phyloP scores from a whole-genome alignment of 2,113 vertebrate species.

The Cichladusa arquata region DNA sequence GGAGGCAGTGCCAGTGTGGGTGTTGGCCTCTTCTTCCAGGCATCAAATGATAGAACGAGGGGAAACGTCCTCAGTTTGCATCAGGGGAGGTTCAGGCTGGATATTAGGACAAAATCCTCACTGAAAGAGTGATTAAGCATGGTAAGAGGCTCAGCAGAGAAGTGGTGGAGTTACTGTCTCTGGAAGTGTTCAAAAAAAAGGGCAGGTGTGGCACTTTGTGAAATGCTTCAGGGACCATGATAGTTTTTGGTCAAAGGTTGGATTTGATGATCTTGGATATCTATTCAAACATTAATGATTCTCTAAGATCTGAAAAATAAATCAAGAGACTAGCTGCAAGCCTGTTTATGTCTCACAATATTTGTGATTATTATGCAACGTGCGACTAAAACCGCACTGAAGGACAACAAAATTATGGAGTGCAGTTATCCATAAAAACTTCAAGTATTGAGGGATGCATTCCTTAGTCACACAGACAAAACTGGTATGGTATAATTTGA shows the following conservation, averaged over 20 bases:
- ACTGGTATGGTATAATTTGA: neutral
- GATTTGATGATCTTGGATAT: neutral
- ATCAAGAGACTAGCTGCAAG: neutral
- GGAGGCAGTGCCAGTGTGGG: neutral
- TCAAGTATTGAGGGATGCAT: neutral
- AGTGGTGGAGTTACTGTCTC: neutral
- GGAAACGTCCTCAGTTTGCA: neutral
- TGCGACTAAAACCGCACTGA: neutral
- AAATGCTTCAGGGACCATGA: neutral
- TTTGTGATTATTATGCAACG: neutral
- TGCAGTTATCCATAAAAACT: neutral
- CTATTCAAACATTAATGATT: neutral
- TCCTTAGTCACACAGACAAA: neutral
- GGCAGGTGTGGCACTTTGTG: neutral
- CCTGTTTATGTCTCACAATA: neutral
- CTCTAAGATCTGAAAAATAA: neutral
- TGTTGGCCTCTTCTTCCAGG: neutral
- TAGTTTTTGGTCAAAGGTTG: neutral
- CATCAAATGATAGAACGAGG: fast-evolving
- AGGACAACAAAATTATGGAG: neutral
- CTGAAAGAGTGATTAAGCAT: neutral
- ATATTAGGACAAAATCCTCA: neutral
- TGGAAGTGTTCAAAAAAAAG: neutral
- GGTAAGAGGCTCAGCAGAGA: neutral
- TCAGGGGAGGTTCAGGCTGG: too few species aligned